These are phyloP conservation scores for Bergia sp. DNA, from an alignment of 92 coral and sea anemone genomes.

Conservation along the genomic window DNA sequence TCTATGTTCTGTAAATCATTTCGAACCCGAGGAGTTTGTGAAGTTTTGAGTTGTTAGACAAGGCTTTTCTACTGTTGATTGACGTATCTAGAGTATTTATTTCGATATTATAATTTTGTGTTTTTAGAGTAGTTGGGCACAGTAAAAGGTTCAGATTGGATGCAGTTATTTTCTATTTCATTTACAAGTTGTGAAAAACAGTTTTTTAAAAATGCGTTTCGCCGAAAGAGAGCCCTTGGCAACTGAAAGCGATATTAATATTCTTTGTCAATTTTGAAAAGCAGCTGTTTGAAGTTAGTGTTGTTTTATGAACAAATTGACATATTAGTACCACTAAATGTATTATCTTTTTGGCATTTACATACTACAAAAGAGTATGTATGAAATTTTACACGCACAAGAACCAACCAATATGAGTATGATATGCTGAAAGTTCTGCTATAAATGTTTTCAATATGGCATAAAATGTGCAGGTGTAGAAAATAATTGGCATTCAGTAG, in stretches of 20 bases:
- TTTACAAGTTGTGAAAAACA: neutral
- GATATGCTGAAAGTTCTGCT: too few species aligned
- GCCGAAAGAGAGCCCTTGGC: neutral
- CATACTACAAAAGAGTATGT: neutral
- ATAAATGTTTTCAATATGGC: too few species aligned
- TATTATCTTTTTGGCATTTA: neutral
- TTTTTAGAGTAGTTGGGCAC: neutral
- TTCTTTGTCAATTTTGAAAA: neutral
- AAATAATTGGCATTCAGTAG: too few species aligned
- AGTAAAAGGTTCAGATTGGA: too few species aligned
- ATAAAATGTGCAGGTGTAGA: too few species aligned
- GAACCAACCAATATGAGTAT: too few species aligned
- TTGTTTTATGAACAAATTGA: neutral
- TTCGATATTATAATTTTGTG: neutral
- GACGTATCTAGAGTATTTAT: neutral
- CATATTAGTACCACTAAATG: neutral
- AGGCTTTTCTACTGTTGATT: neutral
- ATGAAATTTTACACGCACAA: neutral
- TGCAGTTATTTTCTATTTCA: neutral
- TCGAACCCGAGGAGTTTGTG: neutral
- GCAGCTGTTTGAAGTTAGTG: neutral
- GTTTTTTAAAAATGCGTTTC: neutral
- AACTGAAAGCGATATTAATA: neutral
- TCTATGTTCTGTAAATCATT: neutral
- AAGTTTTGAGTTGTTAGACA: neutral